These are phyloP conservation scores for Scomber colias DNA, from an alignment of 2,113 vertebrate species.

Conservation along the genomic window DNA sequence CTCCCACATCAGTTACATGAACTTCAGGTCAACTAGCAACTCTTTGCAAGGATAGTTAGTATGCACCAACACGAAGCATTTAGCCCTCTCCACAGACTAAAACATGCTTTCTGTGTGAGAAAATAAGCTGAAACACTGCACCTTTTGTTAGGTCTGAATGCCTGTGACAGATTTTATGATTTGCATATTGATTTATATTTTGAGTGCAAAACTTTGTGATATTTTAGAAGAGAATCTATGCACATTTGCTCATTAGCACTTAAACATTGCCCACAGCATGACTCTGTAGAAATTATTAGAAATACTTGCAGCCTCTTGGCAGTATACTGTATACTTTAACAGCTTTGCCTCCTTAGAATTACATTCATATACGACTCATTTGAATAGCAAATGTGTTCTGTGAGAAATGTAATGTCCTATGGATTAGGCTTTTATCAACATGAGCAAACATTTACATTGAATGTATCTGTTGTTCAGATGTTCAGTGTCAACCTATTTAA, in stretches of 20 bases:
- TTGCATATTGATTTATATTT: background rate
- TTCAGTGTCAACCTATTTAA: too few relatives aligned
- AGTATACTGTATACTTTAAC: background rate
- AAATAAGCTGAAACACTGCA: background rate
- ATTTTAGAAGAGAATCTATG: background rate
- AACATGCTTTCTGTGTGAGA: background rate
- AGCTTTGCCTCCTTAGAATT: background rate
- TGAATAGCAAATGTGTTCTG: too few relatives aligned
- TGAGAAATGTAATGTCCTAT: too few relatives aligned
- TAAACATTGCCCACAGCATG: background rate
- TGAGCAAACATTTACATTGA: too few relatives aligned
- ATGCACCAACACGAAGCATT: slow-evolving; percentile 30
- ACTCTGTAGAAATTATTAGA: background rate
- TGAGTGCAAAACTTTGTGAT: background rate
- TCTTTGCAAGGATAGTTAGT: slow-evolving; percentile 34
- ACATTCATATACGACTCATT: background rate
- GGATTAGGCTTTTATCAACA: too few relatives aligned
- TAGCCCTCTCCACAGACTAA: background rate
- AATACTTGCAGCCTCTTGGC: background rate
- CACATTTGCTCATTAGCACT: background rate
- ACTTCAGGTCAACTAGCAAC: slow-evolving; percentile 27
- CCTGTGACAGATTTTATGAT: background rate
- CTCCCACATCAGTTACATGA: slow-evolving; percentile 40
- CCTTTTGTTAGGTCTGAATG: background rate
- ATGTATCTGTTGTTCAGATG: too few relatives aligned